A percentile compares a stretch with the other conserved stretches of the same genome.
Conservation (phyloP, 2,797 vertebrate species). For the Sebastes iracundus region DNA sequence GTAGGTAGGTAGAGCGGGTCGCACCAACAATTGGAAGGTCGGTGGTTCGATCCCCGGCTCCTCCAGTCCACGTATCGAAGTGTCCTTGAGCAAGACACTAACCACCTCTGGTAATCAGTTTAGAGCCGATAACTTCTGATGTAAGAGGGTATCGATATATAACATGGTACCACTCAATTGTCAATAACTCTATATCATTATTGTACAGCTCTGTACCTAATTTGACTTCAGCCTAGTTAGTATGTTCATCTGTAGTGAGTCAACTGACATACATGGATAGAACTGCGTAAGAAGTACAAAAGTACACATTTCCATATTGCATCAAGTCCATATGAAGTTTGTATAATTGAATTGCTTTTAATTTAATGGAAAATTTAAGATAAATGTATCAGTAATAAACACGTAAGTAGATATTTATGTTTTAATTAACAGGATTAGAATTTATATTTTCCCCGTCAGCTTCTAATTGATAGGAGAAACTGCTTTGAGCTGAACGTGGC, state of each 20-base stretch:
- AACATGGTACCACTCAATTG: background rate
- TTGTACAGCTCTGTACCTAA: background rate
- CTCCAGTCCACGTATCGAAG: too few species aligned
- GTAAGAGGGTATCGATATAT: background rate
- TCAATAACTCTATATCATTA: background rate
- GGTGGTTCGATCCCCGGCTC: too few species aligned
- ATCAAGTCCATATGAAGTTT: background rate
- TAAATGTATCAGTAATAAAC: slow-evolving; percentile 35
- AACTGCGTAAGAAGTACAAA: background rate
- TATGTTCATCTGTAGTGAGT: background rate
- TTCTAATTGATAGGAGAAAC: slow-evolving; percentile 32
- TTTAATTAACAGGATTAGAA: slow-evolving; percentile 44
- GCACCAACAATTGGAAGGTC: too few species aligned
- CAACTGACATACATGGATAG: background rate
- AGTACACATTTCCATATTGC: background rate
- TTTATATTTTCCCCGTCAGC: slow-evolving; percentile 32
- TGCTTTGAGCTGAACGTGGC: slow-evolving; percentile 24
- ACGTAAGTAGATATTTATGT: slow-evolving; percentile 42
- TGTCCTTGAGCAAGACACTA: too few species aligned
- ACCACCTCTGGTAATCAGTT: background rate
- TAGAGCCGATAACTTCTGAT: too few species aligned
- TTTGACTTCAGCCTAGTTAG: background rate
- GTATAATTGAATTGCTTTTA: slow-evolving; percentile 16
- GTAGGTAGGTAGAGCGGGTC: too few species aligned
- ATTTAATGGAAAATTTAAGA: slow-evolving; percentile 22